Percentiles rank a stretch among this genome's conserved stretches.
Conservation (phyloP, 2,888 invertebrate species). For the Heteromyza rotundicornis region DNA sequence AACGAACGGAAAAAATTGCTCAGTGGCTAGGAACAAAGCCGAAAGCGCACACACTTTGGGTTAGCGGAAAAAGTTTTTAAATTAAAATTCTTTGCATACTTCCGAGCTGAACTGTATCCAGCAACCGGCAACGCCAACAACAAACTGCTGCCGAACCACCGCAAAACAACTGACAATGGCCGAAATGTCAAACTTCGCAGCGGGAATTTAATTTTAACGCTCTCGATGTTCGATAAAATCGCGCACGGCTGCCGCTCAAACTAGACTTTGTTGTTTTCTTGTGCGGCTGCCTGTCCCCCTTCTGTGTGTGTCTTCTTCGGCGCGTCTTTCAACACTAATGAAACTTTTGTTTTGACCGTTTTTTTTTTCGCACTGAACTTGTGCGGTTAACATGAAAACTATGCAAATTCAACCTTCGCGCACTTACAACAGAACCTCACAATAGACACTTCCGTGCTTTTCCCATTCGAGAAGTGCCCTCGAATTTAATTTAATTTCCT, state of each 20-base stretch:
- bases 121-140: too few species aligned
- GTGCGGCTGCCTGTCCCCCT: not conserved
- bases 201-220: conserved; percentile 3
- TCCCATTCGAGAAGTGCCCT: not conserved
- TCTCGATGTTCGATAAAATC: conserved; percentile 2
- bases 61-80: conserved; percentile 22
- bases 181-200: not conserved
- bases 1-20: too few species aligned
- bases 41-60: not conserved
- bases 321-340: conserved; percentile 20
- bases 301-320: not conserved
- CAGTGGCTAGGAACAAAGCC: not conserved
- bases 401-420: not conserved
- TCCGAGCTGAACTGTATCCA: too few species aligned
- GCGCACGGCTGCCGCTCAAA: not conserved
- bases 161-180: not conserved
- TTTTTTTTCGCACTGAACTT: not conserved
- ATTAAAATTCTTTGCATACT: conserved; percentile 27
- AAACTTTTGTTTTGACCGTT: conserved; percentile 10
- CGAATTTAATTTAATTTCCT: conserved; percentile 11
- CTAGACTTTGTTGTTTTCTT: not conserved
- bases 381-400: not conserved
- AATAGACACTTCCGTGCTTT: conserved; percentile 3
- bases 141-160: too few species aligned
- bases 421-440: not conserved